These are phyloP conservation scores for Drosophila bocki DNA, from an alignment of 1,140 invertebrate genomes.

Conservation along the genomic window DNA sequence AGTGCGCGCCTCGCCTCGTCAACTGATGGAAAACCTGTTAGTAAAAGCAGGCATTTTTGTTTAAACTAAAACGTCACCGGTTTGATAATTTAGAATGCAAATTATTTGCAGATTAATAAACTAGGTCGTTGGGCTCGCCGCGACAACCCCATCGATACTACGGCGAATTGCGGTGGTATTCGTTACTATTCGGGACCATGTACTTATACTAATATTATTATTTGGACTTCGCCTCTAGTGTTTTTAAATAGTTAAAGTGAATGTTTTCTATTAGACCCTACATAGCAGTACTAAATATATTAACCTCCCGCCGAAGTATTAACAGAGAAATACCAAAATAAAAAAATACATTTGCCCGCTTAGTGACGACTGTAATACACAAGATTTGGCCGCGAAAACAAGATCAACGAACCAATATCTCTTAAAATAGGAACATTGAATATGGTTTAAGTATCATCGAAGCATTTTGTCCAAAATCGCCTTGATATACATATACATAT, in stretches of 20 bases:
- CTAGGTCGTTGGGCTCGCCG: conserved; percentile 61
- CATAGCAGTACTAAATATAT: neutral
- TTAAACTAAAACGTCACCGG: conserved; percentile 51
- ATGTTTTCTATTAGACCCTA: neutral
- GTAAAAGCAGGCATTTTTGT: conserved; percentile 61
- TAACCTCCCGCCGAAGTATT: conserved; percentile 21
- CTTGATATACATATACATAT: neutral
- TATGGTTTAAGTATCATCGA: conserved; percentile 1
- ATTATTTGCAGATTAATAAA: conserved; percentile 51
- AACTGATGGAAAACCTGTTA: conserved; percentile 67
- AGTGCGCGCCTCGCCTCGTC: conserved; percentile 69
- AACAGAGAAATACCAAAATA: neutral
- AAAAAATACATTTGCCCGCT: neutral
- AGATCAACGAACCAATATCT: conserved; percentile 10
- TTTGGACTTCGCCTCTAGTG: conserved; percentile 1
- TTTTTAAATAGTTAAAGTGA: conserved; percentile 12
- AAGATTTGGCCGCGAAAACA: conserved; percentile 3
- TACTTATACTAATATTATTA: neutral
- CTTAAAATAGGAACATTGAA: neutral
- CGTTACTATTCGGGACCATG: conserved; percentile 7
- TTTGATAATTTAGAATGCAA: conserved; percentile 63
- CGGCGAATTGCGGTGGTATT: conserved; percentile 41
- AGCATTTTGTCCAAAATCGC: neutral
- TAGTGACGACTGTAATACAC: conserved; percentile 2
- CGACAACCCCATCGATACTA: conserved; percentile 27